A percentile compares a stretch with the other conserved stretches of the same genome.
Evolutionary conservation across 2,113 vertebrate genomes (phyloP).

Genomic region (Ictalurus punctatus): DNA sequence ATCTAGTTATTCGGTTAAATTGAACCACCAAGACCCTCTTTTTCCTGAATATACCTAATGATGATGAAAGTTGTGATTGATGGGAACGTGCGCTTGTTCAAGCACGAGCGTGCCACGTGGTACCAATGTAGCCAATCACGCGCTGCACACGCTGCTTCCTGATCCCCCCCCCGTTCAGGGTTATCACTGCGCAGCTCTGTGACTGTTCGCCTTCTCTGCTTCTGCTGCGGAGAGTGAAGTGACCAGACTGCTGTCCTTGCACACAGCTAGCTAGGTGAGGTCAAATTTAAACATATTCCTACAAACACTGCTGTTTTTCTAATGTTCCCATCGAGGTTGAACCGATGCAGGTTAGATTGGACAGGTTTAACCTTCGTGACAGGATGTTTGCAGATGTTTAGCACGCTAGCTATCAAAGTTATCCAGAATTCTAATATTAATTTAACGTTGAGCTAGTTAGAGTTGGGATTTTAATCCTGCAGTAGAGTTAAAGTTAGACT

Average conservation of each 20-base stretch:
- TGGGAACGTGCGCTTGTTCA: slow-evolving; percentile 63
- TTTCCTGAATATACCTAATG: not conserved
- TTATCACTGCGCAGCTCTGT: slow-evolving; percentile 24
- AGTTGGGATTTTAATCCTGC: not conserved
- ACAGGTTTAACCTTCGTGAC: not conserved
- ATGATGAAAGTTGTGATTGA: slow-evolving; percentile 33
- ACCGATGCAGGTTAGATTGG: too few species aligned
- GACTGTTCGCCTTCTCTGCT: slow-evolving; percentile 65
- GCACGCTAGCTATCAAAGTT: too few species aligned
- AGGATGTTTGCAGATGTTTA: not conserved
- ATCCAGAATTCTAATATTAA: not conserved
- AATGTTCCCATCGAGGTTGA: not conserved
- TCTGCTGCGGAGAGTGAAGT: slow-evolving; percentile 55
- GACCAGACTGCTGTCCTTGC: slow-evolving; percentile 60
- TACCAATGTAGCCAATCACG: slow-evolving; percentile 61
- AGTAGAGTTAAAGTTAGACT: not conserved
- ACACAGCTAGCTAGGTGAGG: slow-evolving; percentile 63
- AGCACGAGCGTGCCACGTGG: slow-evolving; percentile 54
- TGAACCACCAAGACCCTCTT: not conserved
- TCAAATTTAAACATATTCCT: not conserved
- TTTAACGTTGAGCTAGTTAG: not conserved
- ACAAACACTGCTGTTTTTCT: too few species aligned
- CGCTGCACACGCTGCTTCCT: slow-evolving; percentile 55
- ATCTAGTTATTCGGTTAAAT: not conserved
- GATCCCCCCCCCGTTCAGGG: slow-evolving; percentile 56